Base-by-base conservation (phyloP, 2,888 invertebrate genomes). In the Sarcophaga carnaria region DNA sequence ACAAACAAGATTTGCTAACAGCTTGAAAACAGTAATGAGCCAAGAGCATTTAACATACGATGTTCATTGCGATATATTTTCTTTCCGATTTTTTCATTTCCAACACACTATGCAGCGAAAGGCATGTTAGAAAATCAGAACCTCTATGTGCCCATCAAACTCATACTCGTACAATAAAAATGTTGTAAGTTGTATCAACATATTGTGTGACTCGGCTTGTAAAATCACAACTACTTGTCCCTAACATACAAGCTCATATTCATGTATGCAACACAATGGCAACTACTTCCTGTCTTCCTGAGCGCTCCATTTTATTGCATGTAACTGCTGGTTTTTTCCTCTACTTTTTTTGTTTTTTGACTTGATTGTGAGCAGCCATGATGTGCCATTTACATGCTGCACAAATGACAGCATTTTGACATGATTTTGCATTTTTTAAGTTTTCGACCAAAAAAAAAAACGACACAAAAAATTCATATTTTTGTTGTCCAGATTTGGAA, bases 381-480 rank as follows among this genome's bases (percentile, higher is more conserved):
- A 81, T 78, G 83, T 71, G 25, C 78, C 81, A 81, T 87, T 83
- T 84, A 81, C 78, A 84, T 81, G 83, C 45, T 79, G 63, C 79
- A 84, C 20, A 79, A 84, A 49, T 84, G 84, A 82, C 84, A 84
- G 76, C 62, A 89, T 90, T 90, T 88, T 91, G 91, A 91, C 90
- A 91, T 90, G 90, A 90, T 91, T 90, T 91, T 89, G 88, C 89
- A 90, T 90, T 90, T 90, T 89, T 80, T 77, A 88, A 76, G 22
- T 70, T 71, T 71, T 62, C 17, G 64, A 12, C 54, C 12, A 14
- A 14, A 14, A 14, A 49, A 49, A 49, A 12, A 37, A 8, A 37
- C 49, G 54, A 12, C 54, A 54, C 12, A 54, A 54, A 14, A 54
- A 54, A 12, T 14, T 54, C 54, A 54, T 54, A 54, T 17, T 54